phyloP scores from a whole-genome alignment of 1,140 invertebrate genomes.

The Choristoneura fumiferana region DNA sequence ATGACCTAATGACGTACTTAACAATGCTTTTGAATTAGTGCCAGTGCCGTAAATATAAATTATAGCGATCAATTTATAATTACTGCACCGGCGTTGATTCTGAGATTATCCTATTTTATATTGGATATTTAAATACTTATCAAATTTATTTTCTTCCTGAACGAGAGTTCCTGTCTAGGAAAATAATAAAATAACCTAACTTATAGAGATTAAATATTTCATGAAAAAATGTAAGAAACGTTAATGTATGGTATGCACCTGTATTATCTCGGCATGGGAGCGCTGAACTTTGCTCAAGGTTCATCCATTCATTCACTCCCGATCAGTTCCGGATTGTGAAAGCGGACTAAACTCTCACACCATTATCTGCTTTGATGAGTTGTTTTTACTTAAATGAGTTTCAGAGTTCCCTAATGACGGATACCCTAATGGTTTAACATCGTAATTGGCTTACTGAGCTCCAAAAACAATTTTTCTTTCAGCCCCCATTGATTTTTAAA shows the following conservation, averaged over 20 bases:
- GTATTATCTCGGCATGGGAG: constrained; percentile 28
- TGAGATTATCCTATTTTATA: no score
- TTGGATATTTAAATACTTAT: no score
- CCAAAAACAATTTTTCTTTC: neutral
- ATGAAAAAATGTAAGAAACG: no score
- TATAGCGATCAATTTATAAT: no score
- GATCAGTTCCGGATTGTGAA: constrained; percentile 38
- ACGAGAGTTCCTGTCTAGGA: no score
- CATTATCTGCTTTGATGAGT: constrained; percentile 18
- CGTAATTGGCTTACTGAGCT: constrained; percentile 1
- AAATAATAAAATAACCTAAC: no score
- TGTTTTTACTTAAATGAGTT: constrained; percentile 18
- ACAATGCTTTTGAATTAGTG: no score
- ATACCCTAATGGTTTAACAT: constrained; percentile 1
- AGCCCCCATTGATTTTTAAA: neutral
- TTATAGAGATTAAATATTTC: no score
- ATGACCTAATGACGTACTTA: no score
- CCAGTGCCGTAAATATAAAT: no score
- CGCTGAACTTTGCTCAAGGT: constrained; percentile 44
- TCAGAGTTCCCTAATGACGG: constrained; percentile 1
- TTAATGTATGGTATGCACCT: neutral
- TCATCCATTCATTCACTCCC: constrained; percentile 51
- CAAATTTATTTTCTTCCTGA: no score
- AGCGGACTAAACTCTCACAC: constrained; percentile 17
- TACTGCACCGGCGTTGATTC: no score